These are phyloP conservation scores for Falcaria lacertinaria DNA, from an alignment of 2,888 invertebrate genomes.

Conservation along the genomic window DNA sequence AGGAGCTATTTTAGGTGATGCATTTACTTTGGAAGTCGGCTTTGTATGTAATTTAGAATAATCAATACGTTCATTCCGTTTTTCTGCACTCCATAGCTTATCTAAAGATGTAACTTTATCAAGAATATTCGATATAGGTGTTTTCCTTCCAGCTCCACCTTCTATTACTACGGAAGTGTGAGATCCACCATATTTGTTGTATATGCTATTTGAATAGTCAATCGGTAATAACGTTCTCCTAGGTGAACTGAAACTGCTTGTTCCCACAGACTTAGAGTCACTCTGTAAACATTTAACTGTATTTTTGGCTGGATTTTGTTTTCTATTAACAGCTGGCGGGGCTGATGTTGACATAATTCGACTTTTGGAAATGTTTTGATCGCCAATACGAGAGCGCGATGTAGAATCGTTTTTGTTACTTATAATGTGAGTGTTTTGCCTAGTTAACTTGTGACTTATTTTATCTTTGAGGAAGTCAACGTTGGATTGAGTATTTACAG, in stretches of 20 bases:
- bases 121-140: slow-evolving; percentile 71
- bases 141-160: slow-evolving; percentile 71
- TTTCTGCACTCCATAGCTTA: slow-evolving; percentile 74
- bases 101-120: slow-evolving; percentile 78
- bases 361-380: slow-evolving; percentile 26
- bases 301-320: slow-evolving; percentile 36
- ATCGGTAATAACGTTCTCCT: slow-evolving; percentile 65
- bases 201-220: slow-evolving; percentile 53
- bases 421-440: slow-evolving; percentile 69
- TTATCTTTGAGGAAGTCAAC: slow-evolving; percentile 82
- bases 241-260: slow-evolving; percentile 70
- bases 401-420: slow-evolving; percentile 32
- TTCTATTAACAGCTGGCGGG: slow-evolving; percentile 62
- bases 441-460: slow-evolving; percentile 79
- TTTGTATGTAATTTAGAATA: slow-evolving; percentile 49
- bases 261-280: slow-evolving; percentile 42
- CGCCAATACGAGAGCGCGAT: slow-evolving; percentile 6
- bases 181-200: slow-evolving; percentile 43
- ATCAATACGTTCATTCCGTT: slow-evolving; percentile 68
- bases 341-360: slow-evolving; percentile 62
- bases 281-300: slow-evolving; percentile 28
- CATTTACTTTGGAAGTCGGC: slow-evolving; percentile 33
- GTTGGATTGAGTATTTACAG: slow-evolving; percentile 61
- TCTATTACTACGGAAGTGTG: slow-evolving; percentile 57
- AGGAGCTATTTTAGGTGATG: slow-evolving; percentile 21